Evolutionary conservation across 2,888 invertebrate genomes (phyloP).

Genomic region (Cryptophagus acutangulus): DNA sequence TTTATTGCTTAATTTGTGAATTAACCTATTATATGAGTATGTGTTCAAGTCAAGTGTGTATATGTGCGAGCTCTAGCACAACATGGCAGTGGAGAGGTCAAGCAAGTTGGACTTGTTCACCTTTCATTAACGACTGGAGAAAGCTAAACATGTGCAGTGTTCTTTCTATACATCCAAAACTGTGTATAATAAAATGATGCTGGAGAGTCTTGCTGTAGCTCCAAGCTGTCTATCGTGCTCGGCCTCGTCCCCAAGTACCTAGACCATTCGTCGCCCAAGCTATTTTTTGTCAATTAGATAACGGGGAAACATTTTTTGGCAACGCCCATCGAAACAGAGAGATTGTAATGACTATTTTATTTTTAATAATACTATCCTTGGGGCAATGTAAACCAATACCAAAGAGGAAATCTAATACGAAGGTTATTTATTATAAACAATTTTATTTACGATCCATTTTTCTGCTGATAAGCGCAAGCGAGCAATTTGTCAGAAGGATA

Average conservation of each 20-base stretch:
- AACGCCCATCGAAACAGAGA: neutral
- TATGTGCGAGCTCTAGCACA: constrained; percentile 5
- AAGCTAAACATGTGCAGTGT: constrained; percentile 32
- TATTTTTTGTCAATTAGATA: too few species aligned
- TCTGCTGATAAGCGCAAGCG: neutral
- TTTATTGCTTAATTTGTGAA: too few species aligned
- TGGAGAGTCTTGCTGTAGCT: neutral
- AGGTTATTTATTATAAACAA: constrained; percentile 18
- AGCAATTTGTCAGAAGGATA: neutral
- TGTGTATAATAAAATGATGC: neutral
- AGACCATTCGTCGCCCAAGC: constrained; percentile 2
- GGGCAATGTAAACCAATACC: constrained; percentile 5
- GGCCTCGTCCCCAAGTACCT: neutral
- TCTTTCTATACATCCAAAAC: neutral
- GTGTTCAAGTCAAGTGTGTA: neutral
- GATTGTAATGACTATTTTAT: neutral
- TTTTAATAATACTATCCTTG: neutral
- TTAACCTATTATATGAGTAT: neutral
- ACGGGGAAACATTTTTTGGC: neutral
- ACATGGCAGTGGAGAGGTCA: constrained; percentile 38
- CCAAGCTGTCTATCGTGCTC: constrained; percentile 3
- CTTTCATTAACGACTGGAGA: constrained; percentile 39
- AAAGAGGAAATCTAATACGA: constrained; percentile 19
- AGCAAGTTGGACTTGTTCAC: constrained; percentile 38
- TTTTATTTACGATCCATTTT: neutral